These are phyloP conservation scores for Zaprionus davidi DNA, from an alignment of 1,140 invertebrate genomes.

Conservation along the genomic window DNA sequence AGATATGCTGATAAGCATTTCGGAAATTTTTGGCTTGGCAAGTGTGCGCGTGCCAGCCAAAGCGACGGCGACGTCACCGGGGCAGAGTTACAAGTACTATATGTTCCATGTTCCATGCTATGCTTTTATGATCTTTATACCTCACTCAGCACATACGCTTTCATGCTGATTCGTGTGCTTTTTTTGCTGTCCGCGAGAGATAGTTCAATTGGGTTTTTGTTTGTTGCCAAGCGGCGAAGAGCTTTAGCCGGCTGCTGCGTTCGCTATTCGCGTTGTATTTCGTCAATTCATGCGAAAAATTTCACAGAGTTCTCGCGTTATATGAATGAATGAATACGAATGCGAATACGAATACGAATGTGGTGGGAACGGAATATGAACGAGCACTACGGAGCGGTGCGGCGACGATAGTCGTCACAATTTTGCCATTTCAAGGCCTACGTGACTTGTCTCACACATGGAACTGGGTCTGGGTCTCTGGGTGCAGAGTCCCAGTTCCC, in stretches of 20 bases:
- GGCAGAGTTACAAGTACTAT: background rate
- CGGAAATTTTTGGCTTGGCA: slow-evolving; percentile 10
- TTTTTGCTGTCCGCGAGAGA: background rate
- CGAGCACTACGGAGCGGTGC: slow-evolving; percentile 6
- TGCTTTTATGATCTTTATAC: background rate
- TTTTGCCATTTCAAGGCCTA: slow-evolving; percentile 77
- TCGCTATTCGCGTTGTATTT: slow-evolving; percentile 59
- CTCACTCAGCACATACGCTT: background rate
- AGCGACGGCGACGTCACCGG: background rate
- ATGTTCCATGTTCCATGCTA: background rate
- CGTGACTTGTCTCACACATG: slow-evolving; percentile 78
- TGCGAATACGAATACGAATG: slow-evolving; percentile 26
- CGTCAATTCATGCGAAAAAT: slow-evolving; percentile 73
- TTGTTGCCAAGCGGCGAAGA: slow-evolving; percentile 43
- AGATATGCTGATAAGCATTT: slow-evolving; percentile 28
- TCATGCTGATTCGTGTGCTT: slow-evolving; percentile 22
- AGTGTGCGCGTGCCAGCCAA: slow-evolving; percentile 32
- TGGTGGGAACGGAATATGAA: slow-evolving; percentile 37
- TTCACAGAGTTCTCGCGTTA: slow-evolving; percentile 39
- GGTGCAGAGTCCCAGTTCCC: slow-evolving; percentile 41
- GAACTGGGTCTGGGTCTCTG: slow-evolving; percentile 45
- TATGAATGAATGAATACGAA: slow-evolving; percentile 35
- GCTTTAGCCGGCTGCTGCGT: slow-evolving; percentile 58
- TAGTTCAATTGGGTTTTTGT: slow-evolving; percentile 21
- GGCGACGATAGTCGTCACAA: slow-evolving; percentile 52